Evolutionary conservation across 1,140 invertebrate genomes (phyloP).

Genomic region (Drosophila bocki): DNA sequence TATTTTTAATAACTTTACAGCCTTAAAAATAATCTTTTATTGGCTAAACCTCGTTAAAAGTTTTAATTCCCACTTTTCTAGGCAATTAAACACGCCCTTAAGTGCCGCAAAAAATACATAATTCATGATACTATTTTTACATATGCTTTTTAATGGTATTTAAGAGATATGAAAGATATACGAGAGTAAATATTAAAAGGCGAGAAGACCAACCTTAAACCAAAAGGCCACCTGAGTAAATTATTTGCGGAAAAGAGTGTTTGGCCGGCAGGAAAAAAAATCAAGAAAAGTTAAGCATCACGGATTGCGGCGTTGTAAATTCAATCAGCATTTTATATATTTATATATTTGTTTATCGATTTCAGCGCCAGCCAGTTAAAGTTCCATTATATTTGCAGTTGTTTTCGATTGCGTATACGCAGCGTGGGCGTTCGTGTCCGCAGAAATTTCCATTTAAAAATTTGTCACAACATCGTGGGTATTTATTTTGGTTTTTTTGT

Average conservation of each 20-base stretch:
- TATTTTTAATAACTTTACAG: too few relatives aligned
- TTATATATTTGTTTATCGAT: constrained; percentile 27
- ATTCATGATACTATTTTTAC: constrained; percentile 7
- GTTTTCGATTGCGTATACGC: constrained; percentile 28
- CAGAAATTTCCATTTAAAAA: constrained; percentile 14
- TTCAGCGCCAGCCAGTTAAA: constrained; percentile 5
- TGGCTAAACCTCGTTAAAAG: not conserved
- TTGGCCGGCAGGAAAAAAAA: not conserved
- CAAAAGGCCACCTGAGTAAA: constrained; percentile 78
- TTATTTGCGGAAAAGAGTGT: constrained; percentile 25
- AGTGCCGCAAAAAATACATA: not conserved
- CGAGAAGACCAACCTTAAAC: constrained; percentile 82
- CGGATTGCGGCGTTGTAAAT: constrained; percentile 27
- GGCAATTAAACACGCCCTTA: constrained; percentile 11
- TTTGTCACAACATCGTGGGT: constrained; percentile 8
- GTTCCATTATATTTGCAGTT: constrained; percentile 3
- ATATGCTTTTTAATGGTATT: constrained; percentile 12
- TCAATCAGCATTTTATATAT: constrained; percentile 13
- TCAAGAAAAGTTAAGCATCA: not conserved
- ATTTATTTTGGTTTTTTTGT: constrained; percentile 12
- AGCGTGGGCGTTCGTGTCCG: constrained; percentile 10
- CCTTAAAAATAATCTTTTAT: not conserved
- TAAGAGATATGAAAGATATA: not conserved
- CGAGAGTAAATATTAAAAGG: not conserved
- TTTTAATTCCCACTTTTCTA: constrained; percentile 3